These are phyloP conservation scores for Tricholauxania praeusta DNA, from an alignment of 2,888 invertebrate species.

Conservation along the genomic window DNA sequence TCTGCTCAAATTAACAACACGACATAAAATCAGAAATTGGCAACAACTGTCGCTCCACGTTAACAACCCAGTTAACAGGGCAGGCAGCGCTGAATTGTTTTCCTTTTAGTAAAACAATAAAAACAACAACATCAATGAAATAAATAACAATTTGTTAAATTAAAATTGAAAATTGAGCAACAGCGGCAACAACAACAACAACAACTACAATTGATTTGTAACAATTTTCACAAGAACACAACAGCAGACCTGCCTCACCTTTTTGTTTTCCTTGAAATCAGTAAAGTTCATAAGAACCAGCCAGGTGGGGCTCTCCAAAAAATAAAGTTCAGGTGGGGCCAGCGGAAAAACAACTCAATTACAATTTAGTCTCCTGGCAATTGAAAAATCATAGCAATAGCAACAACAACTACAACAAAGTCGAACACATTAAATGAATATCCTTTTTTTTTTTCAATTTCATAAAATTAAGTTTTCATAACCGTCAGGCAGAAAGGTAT, in stretches of 20 bases:
- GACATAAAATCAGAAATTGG: too few relatives aligned
- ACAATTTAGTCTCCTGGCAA: slow-evolving; percentile 4
- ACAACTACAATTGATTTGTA: slow-evolving; percentile 42
- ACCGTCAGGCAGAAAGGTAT: neutral
- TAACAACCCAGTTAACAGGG: too few relatives aligned
- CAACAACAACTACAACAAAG: neutral
- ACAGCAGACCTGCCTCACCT: slow-evolving; percentile 14
- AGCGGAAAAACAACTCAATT: slow-evolving; percentile 15
- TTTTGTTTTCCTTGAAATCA: too few relatives aligned
- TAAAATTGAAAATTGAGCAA: too few relatives aligned
- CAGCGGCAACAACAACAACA: slow-evolving; percentile 1
- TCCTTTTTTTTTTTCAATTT: slow-evolving; percentile 16
- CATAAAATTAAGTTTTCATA: slow-evolving; percentile 35
- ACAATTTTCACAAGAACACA: slow-evolving; percentile 23
- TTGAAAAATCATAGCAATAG: neutral
- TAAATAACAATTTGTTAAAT: too few relatives aligned
- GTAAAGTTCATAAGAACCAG: too few relatives aligned
- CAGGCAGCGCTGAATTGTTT: too few relatives aligned
- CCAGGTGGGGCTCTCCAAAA: too few relatives aligned
- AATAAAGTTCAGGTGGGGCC: neutral
- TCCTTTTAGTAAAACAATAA: too few relatives aligned
- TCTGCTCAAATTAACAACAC: too few relatives aligned
- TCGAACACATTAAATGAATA: neutral
- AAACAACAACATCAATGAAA: too few relatives aligned
- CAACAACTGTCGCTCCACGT: too few relatives aligned